phyloP scores from a whole-genome alignment of 1,140 invertebrate species.

The Euborellia annulipes region DNA sequence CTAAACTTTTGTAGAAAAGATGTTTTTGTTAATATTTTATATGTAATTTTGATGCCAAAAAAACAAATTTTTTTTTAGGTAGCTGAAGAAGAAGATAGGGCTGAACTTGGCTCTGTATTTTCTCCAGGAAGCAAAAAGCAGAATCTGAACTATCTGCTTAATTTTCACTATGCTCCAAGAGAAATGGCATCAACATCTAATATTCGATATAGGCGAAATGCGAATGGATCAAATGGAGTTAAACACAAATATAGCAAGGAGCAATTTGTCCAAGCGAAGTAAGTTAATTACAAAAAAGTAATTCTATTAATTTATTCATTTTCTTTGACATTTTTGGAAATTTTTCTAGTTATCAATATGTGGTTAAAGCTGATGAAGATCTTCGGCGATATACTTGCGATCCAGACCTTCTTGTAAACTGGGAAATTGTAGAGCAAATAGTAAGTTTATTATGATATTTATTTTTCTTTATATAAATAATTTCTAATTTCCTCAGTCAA shows the following conservation, averaged over 20 bases:
- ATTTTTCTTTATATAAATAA: too few species aligned
- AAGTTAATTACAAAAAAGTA: too few species aligned
- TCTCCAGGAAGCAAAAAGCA: constrained; percentile 74
- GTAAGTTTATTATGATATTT: too few species aligned
- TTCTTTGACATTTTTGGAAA: too few species aligned
- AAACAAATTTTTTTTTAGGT: too few species aligned
- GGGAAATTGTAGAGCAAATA: constrained; percentile 85
- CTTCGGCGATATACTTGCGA: constrained; percentile 58
- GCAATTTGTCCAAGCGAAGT: constrained; percentile 88
- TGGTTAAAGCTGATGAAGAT: constrained; percentile 64
- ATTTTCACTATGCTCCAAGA: constrained; percentile 61
- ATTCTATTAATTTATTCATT: too few species aligned
- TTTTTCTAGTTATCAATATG: constrained; percentile 82
- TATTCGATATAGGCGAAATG: too few species aligned
- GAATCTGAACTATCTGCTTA: constrained; percentile 82
- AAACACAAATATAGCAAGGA: constrained; percentile 75
- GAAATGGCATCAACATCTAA: constrained; percentile 24
- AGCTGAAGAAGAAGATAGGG: constrained; percentile 34
- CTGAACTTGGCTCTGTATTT: constrained; percentile 67
- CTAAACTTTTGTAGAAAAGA: too few species aligned
- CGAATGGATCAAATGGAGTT: constrained; percentile 16
- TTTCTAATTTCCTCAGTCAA: too few species aligned
- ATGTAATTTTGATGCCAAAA: too few species aligned
- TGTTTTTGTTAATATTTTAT: too few species aligned
- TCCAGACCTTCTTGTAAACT: constrained; percentile 80